phyloP scores from a whole-genome alignment of 2,888 invertebrate genomes.

The Carabus problematicus region DNA sequence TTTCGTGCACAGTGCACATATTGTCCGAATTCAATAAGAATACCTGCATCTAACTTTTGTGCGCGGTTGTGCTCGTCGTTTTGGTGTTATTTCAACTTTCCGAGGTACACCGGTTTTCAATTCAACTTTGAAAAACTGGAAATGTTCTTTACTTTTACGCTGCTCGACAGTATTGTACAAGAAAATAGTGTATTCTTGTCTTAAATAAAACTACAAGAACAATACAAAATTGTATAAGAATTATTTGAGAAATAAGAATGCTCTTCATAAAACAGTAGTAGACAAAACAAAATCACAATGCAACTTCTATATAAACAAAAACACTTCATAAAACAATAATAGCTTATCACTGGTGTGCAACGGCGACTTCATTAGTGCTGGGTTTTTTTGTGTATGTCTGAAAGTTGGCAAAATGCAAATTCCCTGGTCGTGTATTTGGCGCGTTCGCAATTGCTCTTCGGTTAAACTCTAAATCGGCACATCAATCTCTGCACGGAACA shows the following conservation, averaged over 20 bases:
- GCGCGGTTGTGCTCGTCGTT: not conserved
- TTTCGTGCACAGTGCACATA: no score
- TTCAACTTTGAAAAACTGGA: constrained; percentile 30
- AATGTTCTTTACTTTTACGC: not conserved
- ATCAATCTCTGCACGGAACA: constrained; percentile 15
- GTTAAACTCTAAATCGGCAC: constrained; percentile 15
- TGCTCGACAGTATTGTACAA: no score
- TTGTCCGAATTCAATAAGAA: not conserved
- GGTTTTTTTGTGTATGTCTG: constrained; percentile 7
- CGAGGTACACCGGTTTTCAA: constrained; percentile 34
- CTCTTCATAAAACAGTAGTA: no score
- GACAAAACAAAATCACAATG: no score
- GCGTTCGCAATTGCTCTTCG: constrained; percentile 13
- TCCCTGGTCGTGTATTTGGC: constrained; percentile 11
- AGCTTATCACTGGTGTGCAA: no score
- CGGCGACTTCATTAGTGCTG: no score
- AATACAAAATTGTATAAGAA: no score
- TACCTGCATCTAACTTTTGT: not conserved
- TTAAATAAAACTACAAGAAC: no score
- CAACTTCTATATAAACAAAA: no score
- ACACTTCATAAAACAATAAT: no score
- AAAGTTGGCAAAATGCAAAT: constrained; percentile 14
- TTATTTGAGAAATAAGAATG: no score
- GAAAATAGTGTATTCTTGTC: no score
- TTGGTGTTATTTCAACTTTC: constrained; percentile 30